Evolutionary conservation across 2,113 vertebrate species (phyloP), one percentile per base, ranked within the genome.

Genomic region (Sakesphorus luctuosus): DNA sequence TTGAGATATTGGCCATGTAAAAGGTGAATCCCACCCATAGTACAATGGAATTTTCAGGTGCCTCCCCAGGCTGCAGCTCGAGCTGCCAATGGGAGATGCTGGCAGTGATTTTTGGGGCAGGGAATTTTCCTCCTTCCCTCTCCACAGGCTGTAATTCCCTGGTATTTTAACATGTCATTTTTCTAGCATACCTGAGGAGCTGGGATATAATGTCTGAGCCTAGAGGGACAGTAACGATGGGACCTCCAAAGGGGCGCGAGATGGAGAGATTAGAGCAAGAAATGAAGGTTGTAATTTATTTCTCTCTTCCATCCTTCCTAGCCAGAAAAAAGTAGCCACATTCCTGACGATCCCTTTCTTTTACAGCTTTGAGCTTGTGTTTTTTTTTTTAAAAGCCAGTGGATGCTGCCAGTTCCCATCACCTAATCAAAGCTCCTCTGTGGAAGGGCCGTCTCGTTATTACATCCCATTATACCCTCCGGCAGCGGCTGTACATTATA

Each of bases 371-470:
- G 47, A 78, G 88, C 50, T 58, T 9, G 72, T 25, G 29, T 65
- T 82, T 67, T 69, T 72, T 36, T 49, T 5, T 0, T n/a, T n/a
- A n/a, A 49, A 90, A 94, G 68, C 43, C 55, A 26, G 87, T 0
- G 6, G 75, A 91, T 91, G 84, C 90, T 91, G 92, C 87, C 87
- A 78, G 78, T 84, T 93, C 92, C 90, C 71, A 83, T 94, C 94
- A 65, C 84, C 95, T 94, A 71, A 95, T 93, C 87, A 94, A 78
- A 94, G 93, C 84, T 84, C 56, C 81, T 35, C 74, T 89, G 90
- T 77, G 24, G 40, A 81, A 91, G 96, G 74, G 74, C 82, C 1
- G 73, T 79, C 90, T 96, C 65, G n/a, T 95, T 94, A 87, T 95
- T 89, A 31, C 96, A 67, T 87, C 93, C 92, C 85, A 78, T 93